phyloP scores from a whole-genome alignment of 2,888 invertebrate species.

The Dusona sp. region DNA sequence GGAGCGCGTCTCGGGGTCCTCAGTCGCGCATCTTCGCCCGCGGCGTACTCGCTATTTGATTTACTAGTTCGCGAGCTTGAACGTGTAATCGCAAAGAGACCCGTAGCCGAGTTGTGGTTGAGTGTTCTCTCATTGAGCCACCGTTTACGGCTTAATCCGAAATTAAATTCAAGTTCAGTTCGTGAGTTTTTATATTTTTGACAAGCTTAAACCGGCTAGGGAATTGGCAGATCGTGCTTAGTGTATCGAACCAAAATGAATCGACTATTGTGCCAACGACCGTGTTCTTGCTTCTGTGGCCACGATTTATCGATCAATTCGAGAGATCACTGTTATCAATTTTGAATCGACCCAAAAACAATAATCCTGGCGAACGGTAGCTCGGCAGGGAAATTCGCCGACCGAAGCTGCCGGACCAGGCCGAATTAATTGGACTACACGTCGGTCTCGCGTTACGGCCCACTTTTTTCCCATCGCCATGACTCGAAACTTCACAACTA shows the following conservation, averaged over 20 bases:
- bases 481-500: background rate
- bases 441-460: background rate
- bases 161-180: background rate
- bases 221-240: background rate
- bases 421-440: background rate
- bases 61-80: background rate
- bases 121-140: background rate
- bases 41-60: conserved; percentile 33
- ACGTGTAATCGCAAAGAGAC: background rate
- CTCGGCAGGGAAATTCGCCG: background rate
- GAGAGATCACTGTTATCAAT: background rate
- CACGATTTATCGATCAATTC: too few species aligned
- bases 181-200: background rate
- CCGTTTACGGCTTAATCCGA: background rate
- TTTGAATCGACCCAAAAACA: background rate
- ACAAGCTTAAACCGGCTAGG: background rate
- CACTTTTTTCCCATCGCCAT: background rate
- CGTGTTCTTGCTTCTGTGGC: too few species aligned
- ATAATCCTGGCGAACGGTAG: background rate
- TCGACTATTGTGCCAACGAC: background rate
- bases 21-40: conserved; percentile 34
- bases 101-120: background rate
- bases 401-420: background rate
- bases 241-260: background rate
- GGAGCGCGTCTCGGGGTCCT: background rate